Evolutionary conservation across 2,888 invertebrate species (phyloP), one percentile per base, ranked within the genome.

Genomic region (Physocephala rufipes): DNA sequence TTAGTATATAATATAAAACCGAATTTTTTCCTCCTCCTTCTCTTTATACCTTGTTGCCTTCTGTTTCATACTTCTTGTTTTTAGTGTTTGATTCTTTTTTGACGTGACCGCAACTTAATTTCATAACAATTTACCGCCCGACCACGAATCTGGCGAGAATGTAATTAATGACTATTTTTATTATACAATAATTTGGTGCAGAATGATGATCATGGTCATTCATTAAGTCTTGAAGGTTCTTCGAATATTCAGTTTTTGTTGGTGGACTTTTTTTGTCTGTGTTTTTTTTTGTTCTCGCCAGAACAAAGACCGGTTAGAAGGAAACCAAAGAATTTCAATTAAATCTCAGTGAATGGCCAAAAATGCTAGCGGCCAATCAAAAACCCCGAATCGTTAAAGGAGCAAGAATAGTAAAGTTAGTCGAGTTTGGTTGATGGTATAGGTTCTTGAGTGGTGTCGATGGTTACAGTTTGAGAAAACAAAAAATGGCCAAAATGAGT

Each of bases 401-500:
- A 67, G 62, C 49, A 24, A 58, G 49, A 43, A 13, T 51, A n/a
- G 30, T 13, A 58, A 58, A 49, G 45, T 67, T 55, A 47, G 4
- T 36, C 28, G 59, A 49, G 36, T 36, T 36, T 36, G 36, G 36
- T 36, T 36, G 36, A 36, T 36, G 36, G 49, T 30, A 62, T 61
- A 9, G 36, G 4, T 36, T 4, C 47, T 45, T 58, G 45, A 45
- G 43, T 62, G 24, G 36, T 36, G 36, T 4, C 62, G 30, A 53
- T 58, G 47, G 45, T 58, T 58, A 58, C 68, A 62, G n/a, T n/a
- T n/a, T n/a, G n/a, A n/a, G n/a, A n/a, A n/a, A n/a, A n/a, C n/a
- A 19, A 61, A 62, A 68, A 68, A 16, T 68, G 68, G 68, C 68
- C 68, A 68, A 62, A 68, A 62, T 68, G 68, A 68, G 68, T 68